A percentile compares a stretch with the other conserved stretches of the same genome.
Evolutionary conservation across 2,113 vertebrate genomes (phyloP).

Genomic region (Rhabdornis inornatus): DNA sequence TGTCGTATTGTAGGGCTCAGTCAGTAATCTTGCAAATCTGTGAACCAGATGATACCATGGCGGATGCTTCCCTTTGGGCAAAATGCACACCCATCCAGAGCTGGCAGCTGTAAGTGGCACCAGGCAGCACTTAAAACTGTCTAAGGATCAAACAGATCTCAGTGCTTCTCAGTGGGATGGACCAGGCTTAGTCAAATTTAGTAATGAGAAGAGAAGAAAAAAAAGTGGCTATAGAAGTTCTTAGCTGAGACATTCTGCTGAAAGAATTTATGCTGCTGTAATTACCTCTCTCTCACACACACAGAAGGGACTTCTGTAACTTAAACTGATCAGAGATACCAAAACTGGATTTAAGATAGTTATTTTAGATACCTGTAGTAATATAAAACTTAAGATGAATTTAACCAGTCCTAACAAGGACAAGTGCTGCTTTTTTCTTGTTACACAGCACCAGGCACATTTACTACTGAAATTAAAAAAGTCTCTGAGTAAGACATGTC

Average conservation of each 20-base stretch:
- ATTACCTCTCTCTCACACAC: background rate
- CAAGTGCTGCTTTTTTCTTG: background rate
- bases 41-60: background rate
- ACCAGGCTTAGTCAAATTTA: background rate
- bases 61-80: background rate
- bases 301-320: background rate
- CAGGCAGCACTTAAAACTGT: background rate
- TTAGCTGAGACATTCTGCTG: background rate
- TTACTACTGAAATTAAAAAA: background rate
- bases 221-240: background rate
- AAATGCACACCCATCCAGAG: background rate
- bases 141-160: background rate
- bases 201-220: background rate
- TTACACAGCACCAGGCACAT: background rate
- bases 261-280: background rate
- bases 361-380: background rate
- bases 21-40: background rate
- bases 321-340: background rate
- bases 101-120: background rate
- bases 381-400: background rate
- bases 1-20: background rate
- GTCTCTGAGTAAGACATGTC: background rate
- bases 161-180: fast-evolving
- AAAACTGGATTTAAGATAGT: background rate
- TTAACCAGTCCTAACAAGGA: background rate